Evolutionary conservation across 2,113 vertebrate genomes (phyloP), one percentile per base, ranked within the genome.

Genomic region (Labrus mixtus): DNA sequence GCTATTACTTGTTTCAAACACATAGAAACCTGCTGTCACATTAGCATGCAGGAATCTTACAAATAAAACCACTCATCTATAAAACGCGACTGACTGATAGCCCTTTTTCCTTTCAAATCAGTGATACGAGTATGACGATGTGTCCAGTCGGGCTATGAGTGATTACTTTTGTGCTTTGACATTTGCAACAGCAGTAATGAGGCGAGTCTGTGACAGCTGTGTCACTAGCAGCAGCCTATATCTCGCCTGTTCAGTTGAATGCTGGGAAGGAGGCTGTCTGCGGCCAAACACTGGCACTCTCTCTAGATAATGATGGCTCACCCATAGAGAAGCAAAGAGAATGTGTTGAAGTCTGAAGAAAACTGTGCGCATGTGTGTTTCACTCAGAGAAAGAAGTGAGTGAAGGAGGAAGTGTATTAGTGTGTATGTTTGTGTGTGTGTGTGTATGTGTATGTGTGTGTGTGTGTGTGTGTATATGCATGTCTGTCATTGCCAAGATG

Each of bases 81-180:
- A 53, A 39, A 80, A 23, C 68, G 62, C 66, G 56, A n/a, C 23
- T 45, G 55, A 61, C 69, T 48, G 71, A 86, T 89, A 85, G 89
- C 82, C 89, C 79, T 82, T 84, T 60, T 78, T 60, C 72, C 82
- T 79, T 73, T 84, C 70, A 85, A 91, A 82, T 87, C 87, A 82
- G 91, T 87, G 67, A 17, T 51, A n/a, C 75, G 64, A 22, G 73
- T 65, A 60, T 87, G 90, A 86, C 83, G 89, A 66, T 73, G 87
- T 92, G 92, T 93, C 92, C 91, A 65, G 85, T 76, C 29, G 90
- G 90, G 90, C 80, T 73, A 83, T 81, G 90, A 92, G 90, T 92
- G 93, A 93, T 90, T 92, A 85, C 92, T 92, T 92, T 91, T 90
- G 93, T 92, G 92, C 91, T 93, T 91, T 94, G 93, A 94, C 94